Conservation (phyloP, 2,113 vertebrate species). For the Rhegmatorhina hoffmannsi region DNA sequence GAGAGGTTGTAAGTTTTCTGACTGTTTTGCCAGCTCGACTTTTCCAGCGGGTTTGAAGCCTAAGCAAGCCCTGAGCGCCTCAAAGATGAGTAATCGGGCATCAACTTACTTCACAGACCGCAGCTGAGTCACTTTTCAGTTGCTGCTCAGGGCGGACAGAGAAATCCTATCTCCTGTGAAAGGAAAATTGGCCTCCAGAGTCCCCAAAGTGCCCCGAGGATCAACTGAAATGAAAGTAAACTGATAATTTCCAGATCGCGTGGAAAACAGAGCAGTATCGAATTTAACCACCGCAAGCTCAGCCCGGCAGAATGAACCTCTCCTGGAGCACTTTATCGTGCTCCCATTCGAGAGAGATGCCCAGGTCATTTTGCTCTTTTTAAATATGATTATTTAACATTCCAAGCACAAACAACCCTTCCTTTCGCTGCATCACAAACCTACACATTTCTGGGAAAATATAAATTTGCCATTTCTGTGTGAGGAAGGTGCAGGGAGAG, state of each 20-base stretch:
- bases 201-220: constrained; percentile 41
- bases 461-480: background rate
- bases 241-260: constrained; percentile 22
- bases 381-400: background rate
- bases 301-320: background rate
- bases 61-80: background rate
- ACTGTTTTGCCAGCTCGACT: background rate
- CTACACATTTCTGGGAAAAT: background rate
- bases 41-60: background rate
- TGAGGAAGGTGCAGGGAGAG: background rate
- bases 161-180: constrained; percentile 38
- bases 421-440: background rate
- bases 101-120: background rate
- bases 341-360: background rate
- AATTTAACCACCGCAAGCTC: background rate
- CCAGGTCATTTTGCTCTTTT: background rate
- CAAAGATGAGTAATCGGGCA: constrained; percentile 20
- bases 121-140: constrained; percentile 37
- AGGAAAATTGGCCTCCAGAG: constrained; percentile 20
- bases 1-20: background rate
- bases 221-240: constrained; percentile 51
- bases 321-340: background rate
- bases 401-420: background rate
- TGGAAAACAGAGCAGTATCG: constrained; percentile 10
- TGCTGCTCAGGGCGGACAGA: background rate